Conservation (phyloP, 2,888 invertebrate species). For the Esperia sulphurella region DNA sequence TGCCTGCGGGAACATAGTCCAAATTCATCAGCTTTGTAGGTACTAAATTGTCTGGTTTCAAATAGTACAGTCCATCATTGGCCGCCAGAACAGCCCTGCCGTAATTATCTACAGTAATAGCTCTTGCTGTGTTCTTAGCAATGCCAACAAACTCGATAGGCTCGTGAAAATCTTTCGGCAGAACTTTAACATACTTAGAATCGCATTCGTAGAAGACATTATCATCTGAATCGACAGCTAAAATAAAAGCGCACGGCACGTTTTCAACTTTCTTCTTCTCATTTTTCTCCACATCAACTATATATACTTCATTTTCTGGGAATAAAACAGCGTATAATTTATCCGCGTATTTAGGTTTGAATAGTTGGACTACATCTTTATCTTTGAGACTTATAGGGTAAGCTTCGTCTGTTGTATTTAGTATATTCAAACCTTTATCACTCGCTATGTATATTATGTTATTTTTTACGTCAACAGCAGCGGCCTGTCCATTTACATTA, state of each 20-base stretch:
- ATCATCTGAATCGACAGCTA: slow-evolving; percentile 56
- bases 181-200: slow-evolving; percentile 64
- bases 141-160: slow-evolving; percentile 67
- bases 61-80: slow-evolving; percentile 62
- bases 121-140: slow-evolving; percentile 57
- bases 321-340: slow-evolving; percentile 56
- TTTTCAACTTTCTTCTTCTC: slow-evolving; percentile 52
- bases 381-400: slow-evolving; percentile 54
- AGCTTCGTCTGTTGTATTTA: slow-evolving; percentile 46
- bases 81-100: slow-evolving; percentile 52
- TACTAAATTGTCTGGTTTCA: slow-evolving; percentile 53
- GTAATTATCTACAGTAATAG: slow-evolving; percentile 42
- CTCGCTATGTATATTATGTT: slow-evolving; percentile 59
- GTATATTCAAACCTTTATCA: slow-evolving; percentile 51
- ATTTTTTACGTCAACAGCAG: slow-evolving; percentile 51
- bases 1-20: slow-evolving; percentile 57
- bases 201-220: slow-evolving; percentile 69
- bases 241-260: slow-evolving; percentile 61
- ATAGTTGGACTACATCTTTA: slow-evolving; percentile 65
- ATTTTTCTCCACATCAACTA: slow-evolving; percentile 46
- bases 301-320: slow-evolving; percentile 60
- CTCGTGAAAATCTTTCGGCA: slow-evolving; percentile 61
- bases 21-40: slow-evolving; percentile 64
- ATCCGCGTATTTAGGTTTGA: slow-evolving; percentile 45
- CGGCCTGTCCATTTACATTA: slow-evolving; percentile 59